Conservation (phyloP, 2,888 invertebrate species). For the Liopterus haemorrhoidalis region DNA sequence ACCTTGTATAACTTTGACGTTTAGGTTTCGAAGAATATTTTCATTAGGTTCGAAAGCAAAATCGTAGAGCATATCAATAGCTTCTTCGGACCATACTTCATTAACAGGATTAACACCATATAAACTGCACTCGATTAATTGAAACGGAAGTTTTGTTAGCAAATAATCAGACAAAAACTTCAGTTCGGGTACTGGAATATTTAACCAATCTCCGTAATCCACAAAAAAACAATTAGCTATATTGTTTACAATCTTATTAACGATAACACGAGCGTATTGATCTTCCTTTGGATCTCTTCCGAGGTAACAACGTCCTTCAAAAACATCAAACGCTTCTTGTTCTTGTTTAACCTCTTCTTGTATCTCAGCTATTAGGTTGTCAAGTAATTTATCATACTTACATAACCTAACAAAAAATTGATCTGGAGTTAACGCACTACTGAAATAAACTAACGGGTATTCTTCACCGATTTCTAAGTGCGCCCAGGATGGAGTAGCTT, state of each 20-base stretch:
- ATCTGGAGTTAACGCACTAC: slow-evolving; percentile 46
- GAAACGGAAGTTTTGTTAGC: slow-evolving; percentile 53
- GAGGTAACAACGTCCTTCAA: slow-evolving; percentile 47
- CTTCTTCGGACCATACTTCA: slow-evolving; percentile 50
- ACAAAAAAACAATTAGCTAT: slow-evolving; percentile 55
- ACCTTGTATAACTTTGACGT: slow-evolving; percentile 46
- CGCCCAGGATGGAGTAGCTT: slow-evolving; percentile 46
- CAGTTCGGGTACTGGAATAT: slow-evolving; percentile 45
- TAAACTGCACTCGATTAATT: slow-evolving; percentile 59
- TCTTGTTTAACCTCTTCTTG: slow-evolving; percentile 37
- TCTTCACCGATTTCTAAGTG: slow-evolving; percentile 45
- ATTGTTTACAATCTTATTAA: slow-evolving; percentile 40
- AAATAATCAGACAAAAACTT: slow-evolving; percentile 49
- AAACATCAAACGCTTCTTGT: slow-evolving; percentile 37
- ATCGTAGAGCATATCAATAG: slow-evolving; percentile 50
- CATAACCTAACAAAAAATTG: slow-evolving; percentile 49
- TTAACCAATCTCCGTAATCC: slow-evolving; percentile 56
- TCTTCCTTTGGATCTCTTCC: slow-evolving; percentile 48
- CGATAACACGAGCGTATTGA: slow-evolving; percentile 47
- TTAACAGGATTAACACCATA: slow-evolving; percentile 49
- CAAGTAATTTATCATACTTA: slow-evolving; percentile 47
- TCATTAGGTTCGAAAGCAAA: slow-evolving; percentile 44
- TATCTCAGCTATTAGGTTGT: slow-evolving; percentile 45
- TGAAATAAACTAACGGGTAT: slow-evolving; percentile 46
- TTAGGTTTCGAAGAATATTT: slow-evolving; percentile 46